A percentile compares a stretch with the other conserved stretches of the same genome.
phyloP scores from a whole-genome alignment of 2,797 vertebrate genomes.

The Ctenopoma kingsleyae region DNA sequence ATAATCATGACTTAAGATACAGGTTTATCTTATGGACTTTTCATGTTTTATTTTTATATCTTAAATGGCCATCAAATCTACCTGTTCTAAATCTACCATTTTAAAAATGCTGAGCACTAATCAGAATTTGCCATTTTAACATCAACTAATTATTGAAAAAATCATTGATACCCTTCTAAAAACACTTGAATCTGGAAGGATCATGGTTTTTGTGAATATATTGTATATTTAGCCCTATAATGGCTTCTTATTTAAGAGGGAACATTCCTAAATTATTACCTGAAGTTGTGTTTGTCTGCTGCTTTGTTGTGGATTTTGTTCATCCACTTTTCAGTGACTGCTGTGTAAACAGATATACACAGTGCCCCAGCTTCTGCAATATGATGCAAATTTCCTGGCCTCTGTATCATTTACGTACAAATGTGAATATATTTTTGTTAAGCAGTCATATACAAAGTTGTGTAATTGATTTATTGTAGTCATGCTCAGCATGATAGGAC shows the following conservation, averaged over 20 bases:
- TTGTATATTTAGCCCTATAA: slow-evolving; percentile 72
- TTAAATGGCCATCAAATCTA: slow-evolving; percentile 58
- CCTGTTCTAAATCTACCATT: slow-evolving; percentile 59
- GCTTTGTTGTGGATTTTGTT: slow-evolving; percentile 40
- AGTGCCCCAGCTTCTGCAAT: slow-evolving; percentile 23
- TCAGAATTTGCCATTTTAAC: slow-evolving; percentile 36
- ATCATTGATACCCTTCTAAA: slow-evolving; percentile 57
- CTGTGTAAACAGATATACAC: slow-evolving; percentile 5
- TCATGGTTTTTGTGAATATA: slow-evolving; percentile 80
- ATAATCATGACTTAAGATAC: slow-evolving; percentile 74
- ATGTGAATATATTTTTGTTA: slow-evolving; percentile 37
- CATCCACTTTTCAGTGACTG: slow-evolving; percentile 23
- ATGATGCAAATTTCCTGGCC: slow-evolving; percentile 27
- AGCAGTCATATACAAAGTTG: slow-evolving; percentile 29
- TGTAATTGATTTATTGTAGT: slow-evolving; percentile 30
- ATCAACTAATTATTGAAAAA: slow-evolving; percentile 13
- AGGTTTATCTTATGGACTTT: slow-evolving; percentile 61
- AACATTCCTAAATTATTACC: slow-evolving; percentile 54
- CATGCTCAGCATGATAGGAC: slow-evolving; percentile 46
- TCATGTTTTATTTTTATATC: slow-evolving; percentile 65
- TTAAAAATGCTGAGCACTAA: slow-evolving; percentile 55
- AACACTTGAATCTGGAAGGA: slow-evolving; percentile 64
- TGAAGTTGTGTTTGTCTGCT: slow-evolving; percentile 37
- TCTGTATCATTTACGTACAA: slow-evolving; percentile 42
- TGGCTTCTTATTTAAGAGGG: slow-evolving; percentile 61